A percentile compares a stretch with the other conserved stretches of the same genome.
phyloP scores from a whole-genome alignment of 2,888 invertebrate species.

The Halocaridina rubra region DNA sequence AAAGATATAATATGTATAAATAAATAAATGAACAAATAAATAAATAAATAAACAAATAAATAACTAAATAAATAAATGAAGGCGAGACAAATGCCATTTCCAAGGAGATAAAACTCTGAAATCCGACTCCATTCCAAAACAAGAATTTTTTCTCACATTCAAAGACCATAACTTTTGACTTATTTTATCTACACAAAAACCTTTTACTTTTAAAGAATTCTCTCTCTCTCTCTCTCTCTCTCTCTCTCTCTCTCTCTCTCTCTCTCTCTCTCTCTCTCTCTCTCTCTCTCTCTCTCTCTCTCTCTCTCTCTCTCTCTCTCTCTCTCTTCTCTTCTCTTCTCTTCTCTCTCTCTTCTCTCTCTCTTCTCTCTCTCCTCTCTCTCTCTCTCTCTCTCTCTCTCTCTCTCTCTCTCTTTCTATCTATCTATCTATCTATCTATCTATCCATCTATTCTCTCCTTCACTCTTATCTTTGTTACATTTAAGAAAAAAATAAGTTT shows the following conservation, averaged over 20 bases:
- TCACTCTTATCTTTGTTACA: background rate
- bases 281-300: background rate
- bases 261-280: background rate
- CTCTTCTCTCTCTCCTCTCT: background rate
- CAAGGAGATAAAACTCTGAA: background rate
- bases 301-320: background rate
- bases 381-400: too few relatives aligned
- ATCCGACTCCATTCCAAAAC: background rate
- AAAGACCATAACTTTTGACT: background rate
- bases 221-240: background rate
- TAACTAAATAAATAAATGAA: background rate
- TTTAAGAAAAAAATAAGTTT: background rate
- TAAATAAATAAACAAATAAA: background rate
- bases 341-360: background rate
- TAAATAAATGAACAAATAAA: background rate
- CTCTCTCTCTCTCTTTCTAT: too few relatives aligned
- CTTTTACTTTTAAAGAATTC: background rate
- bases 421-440: too few relatives aligned
- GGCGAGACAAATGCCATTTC: background rate
- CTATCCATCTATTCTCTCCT: too few relatives aligned
- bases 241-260: background rate
- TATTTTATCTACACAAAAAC: background rate
- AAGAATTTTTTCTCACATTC: background rate
- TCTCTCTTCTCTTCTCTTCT: background rate
- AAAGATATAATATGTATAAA: background rate